These are phyloP conservation scores for Macrochelys suwanniensis DNA, from an alignment of 2,797 vertebrate genomes.

Conservation along the genomic window DNA sequence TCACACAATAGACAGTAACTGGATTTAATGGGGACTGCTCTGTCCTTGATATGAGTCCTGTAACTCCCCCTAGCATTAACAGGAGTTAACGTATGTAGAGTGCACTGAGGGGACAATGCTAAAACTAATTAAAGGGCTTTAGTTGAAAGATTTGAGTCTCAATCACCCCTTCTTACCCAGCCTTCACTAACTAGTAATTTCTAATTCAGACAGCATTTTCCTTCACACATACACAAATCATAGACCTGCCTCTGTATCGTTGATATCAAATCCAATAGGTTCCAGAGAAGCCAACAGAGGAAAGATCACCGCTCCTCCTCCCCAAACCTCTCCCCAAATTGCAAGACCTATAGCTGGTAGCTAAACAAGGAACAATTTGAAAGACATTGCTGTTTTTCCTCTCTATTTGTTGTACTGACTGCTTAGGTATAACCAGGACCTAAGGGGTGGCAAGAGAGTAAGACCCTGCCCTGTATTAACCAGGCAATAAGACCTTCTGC, in stretches of 20 bases:
- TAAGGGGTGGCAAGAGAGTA: slow-evolving; percentile 22
- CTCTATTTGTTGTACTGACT: slow-evolving; percentile 22
- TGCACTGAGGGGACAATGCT: slow-evolving; percentile 32
- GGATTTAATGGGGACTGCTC: slow-evolving; percentile 57
- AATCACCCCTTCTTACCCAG: slow-evolving; percentile 57
- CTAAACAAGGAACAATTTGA: slow-evolving; percentile 18
- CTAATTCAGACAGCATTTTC: slow-evolving; percentile 52
- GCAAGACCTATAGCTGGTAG: slow-evolving; percentile 17
- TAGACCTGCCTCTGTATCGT: not conserved
- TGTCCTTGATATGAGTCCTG: slow-evolving; percentile 50
- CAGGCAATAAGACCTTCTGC: slow-evolving; percentile 44
- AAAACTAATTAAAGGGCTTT: slow-evolving; percentile 54
- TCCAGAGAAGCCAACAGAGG: slow-evolving; percentile 44
- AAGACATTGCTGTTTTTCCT: slow-evolving; percentile 40
- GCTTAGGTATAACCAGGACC: slow-evolving; percentile 50
- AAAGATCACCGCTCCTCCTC: slow-evolving; percentile 19
- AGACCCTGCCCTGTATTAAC: slow-evolving; percentile 38
- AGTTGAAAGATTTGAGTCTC: slow-evolving; percentile 35
- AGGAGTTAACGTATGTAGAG: not conserved
- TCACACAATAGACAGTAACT: slow-evolving; percentile 52
- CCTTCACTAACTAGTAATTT: slow-evolving; percentile 65
- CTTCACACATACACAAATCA: slow-evolving; percentile 43
- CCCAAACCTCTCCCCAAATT: slow-evolving; percentile 23
- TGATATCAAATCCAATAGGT: slow-evolving; percentile 20
- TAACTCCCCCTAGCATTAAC: slow-evolving; percentile 14